A percentile compares a stretch with the other conserved stretches of the same genome.
phyloP scores from a whole-genome alignment of 2,113 vertebrate genomes.

The Coryphaenoides rupestris region DNA sequence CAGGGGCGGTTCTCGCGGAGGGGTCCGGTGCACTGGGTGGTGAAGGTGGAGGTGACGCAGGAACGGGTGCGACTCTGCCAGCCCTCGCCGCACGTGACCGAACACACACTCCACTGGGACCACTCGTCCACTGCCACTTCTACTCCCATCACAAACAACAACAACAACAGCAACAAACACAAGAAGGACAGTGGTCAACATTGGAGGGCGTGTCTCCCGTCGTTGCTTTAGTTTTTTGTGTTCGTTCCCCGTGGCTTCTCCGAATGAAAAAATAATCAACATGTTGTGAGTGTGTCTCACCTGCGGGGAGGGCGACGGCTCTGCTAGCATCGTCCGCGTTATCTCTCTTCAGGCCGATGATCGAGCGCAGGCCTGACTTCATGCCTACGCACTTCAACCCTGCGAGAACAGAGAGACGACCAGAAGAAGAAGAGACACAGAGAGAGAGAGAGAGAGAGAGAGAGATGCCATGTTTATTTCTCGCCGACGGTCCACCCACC shows the following conservation, averaged over 20 bases:
- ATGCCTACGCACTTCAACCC: slow-evolving; percentile 85
- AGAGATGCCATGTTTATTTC: slow-evolving; percentile 17
- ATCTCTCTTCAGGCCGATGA: slow-evolving; percentile 85
- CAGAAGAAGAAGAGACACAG: slow-evolving; percentile 9
- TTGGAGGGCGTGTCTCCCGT: too few species aligned
- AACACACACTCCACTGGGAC: slow-evolving; percentile 93
- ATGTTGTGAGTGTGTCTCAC: slow-evolving; percentile 65
- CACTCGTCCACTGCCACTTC: slow-evolving; percentile 88
- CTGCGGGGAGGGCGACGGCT: slow-evolving; percentile 85
- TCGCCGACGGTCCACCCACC: slow-evolving; percentile 10
- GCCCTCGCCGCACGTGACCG: slow-evolving; percentile 90
- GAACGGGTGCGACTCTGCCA: slow-evolving; percentile 89
- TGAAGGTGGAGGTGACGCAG: slow-evolving; percentile 87
- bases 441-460: slow-evolving; percentile 1
- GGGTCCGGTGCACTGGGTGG: slow-evolving; percentile 88
- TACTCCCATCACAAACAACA: slow-evolving; percentile 50
- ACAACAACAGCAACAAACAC: neutral
- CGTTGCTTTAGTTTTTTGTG: neutral
- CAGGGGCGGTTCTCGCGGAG: slow-evolving; percentile 91
- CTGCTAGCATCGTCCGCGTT: slow-evolving; percentile 78
- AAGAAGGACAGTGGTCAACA: too few species aligned
- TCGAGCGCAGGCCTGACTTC: slow-evolving; percentile 90
- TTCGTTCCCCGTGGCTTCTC: neutral
- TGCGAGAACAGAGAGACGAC: slow-evolving; percentile 47
- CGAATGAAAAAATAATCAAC: too few species aligned